phyloP scores from a whole-genome alignment of 2,797 vertebrate genomes.

The Paratrypauchen microcephalus region DNA sequence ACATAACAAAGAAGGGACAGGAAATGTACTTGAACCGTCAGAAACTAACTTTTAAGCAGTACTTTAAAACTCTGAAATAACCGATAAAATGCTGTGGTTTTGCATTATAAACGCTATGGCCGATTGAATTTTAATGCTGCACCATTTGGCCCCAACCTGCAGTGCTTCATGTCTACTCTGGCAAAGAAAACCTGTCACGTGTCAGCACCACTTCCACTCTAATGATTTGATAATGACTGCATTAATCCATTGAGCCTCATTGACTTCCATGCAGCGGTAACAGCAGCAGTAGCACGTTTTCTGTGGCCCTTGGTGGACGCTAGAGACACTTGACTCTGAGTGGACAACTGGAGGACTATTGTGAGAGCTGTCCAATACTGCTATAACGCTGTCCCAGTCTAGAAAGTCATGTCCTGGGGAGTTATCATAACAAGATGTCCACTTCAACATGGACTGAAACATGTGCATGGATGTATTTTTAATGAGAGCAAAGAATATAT shows the following conservation, averaged over 20 bases:
- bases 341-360: slow-evolving; percentile 48
- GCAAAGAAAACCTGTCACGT: slow-evolving; percentile 56
- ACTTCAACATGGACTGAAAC: neutral
- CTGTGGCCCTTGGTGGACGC: slow-evolving; percentile 42
- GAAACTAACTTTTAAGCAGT: slow-evolving; percentile 8
- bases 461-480: neutral
- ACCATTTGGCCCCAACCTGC: slow-evolving; percentile 41
- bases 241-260: slow-evolving; percentile 74
- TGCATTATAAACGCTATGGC: slow-evolving; percentile 42
- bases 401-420: slow-evolving; percentile 8
- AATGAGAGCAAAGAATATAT: neutral
- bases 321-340: slow-evolving; percentile 54
- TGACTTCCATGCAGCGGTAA: slow-evolving; percentile 57
- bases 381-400: slow-evolving; percentile 27
- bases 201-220: slow-evolving; percentile 57
- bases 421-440: neutral
- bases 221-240: slow-evolving; percentile 69
- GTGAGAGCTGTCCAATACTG: slow-evolving; percentile 32
- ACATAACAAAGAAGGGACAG: neutral
- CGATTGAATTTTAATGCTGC: slow-evolving; percentile 43
- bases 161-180: slow-evolving; percentile 46
- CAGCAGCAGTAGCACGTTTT: slow-evolving; percentile 33
- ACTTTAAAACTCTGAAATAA: slow-evolving; percentile 1
- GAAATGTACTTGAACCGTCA: neutral
- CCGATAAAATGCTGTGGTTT: slow-evolving; percentile 14